These are phyloP conservation scores for Empidonax traillii DNA, from an alignment of 2,113 vertebrate genomes.

Conservation along the genomic window DNA sequence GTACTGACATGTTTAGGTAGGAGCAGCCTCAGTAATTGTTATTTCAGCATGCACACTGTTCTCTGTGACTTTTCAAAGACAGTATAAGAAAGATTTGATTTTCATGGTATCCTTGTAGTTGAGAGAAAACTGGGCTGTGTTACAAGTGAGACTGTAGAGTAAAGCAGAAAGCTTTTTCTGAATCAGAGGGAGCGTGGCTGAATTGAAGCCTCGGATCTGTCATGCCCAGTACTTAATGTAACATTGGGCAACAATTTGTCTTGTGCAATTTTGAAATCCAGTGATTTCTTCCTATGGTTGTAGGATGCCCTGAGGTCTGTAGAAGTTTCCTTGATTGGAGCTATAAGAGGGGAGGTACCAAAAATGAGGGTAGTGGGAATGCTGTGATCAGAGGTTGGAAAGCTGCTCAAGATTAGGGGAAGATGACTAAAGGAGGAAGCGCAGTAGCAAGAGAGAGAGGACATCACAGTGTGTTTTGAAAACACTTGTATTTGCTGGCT, in stretches of 20 bases:
- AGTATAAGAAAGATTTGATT: neutral
- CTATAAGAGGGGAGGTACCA: neutral
- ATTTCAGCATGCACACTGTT: neutral
- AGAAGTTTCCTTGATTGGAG: neutral
- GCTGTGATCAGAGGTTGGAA: neutral
- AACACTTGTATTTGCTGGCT: neutral
- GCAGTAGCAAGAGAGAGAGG: neutral
- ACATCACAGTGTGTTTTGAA: neutral
- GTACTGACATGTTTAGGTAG: neutral
- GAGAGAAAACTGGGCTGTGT: neutral
- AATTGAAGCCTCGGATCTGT: neutral
- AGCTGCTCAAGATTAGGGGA: neutral
- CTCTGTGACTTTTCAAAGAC: neutral
- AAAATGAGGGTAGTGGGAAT: neutral
- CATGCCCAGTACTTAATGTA: accelerated
- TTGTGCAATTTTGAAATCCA: neutral
- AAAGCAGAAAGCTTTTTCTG: neutral
- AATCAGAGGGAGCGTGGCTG: neutral
- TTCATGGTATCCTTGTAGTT: neutral
- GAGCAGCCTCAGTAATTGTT: neutral
- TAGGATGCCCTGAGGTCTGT: neutral
- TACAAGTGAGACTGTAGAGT: neutral
- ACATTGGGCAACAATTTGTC: neutral
- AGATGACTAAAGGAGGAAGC: neutral
- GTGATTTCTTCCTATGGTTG: neutral